Conservation (phyloP, 2,888 invertebrate genomes). For the Itoplectis maculator region DNA sequence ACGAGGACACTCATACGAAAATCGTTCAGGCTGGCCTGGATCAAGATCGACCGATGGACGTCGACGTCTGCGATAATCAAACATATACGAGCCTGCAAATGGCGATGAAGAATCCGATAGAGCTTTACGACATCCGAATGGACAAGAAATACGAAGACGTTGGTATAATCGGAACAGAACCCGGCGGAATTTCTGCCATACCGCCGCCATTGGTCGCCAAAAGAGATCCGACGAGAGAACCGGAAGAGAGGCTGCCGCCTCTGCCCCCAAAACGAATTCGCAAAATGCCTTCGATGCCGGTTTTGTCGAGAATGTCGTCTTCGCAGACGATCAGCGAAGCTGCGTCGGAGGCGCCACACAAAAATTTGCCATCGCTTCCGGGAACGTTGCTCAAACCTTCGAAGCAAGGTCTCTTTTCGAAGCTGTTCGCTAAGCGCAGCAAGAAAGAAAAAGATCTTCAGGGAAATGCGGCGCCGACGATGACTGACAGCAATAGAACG, state of each 20-base stretch:
- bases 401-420: slow-evolving; percentile 88
- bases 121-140: slow-evolving; percentile 85
- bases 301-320: slow-evolving; percentile 78
- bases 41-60: slow-evolving; percentile 83
- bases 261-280: slow-evolving; percentile 91
- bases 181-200: slow-evolving; percentile 74
- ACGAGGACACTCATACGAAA: slow-evolving; percentile 90
- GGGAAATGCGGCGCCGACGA: background rate
- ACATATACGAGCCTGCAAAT: slow-evolving; percentile 94
- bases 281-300: slow-evolving; percentile 82
- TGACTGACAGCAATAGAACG: slow-evolving; percentile 69
- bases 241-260: slow-evolving; percentile 90
- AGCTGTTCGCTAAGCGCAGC: slow-evolving; percentile 87
- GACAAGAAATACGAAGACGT: slow-evolving; percentile 87
- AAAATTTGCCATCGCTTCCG: slow-evolving; percentile 86
- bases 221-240: slow-evolving; percentile 85
- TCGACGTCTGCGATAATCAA: slow-evolving; percentile 90
- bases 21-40: slow-evolving; percentile 81
- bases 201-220: slow-evolving; percentile 80
- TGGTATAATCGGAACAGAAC: slow-evolving; percentile 84
- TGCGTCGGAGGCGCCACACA: slow-evolving; percentile 84
- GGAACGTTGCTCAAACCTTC: slow-evolving; percentile 86
- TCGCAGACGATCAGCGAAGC: slow-evolving; percentile 70
- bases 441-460: slow-evolving; percentile 84
- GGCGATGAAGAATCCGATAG: slow-evolving; percentile 93